phyloP scores from a whole-genome alignment of 37 sponge, comb jelly and placozoan genomes.

The Mnemiopsis leidyi region DNA sequence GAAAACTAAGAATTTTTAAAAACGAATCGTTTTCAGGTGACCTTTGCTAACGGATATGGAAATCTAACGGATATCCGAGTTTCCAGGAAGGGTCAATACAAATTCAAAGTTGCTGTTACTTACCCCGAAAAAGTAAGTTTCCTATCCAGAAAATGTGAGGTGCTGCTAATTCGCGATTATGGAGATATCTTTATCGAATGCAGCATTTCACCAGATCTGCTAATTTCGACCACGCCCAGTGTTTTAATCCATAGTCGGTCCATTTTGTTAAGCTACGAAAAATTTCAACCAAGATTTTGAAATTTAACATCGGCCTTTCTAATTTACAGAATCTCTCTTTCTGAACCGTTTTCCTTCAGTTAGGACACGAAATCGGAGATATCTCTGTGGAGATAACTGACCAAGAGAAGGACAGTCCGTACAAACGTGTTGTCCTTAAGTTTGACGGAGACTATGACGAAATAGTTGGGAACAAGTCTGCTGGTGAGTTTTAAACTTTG shows the following conservation, averaged over 20 bases:
- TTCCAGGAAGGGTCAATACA: slow-evolving; percentile 29
- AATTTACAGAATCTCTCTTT: no score
- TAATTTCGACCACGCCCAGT: no score
- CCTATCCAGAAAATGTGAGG: no score
- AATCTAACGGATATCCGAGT: slow-evolving; percentile 46
- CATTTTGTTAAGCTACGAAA: no score
- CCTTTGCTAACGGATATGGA: slow-evolving; percentile 21
- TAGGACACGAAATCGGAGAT: background rate
- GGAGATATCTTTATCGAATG: no score
- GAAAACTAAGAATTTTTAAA: no score
- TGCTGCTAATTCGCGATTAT: no score
- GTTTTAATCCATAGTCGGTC: no score
- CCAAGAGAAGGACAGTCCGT: slow-evolving; percentile 34
- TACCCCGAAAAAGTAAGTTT: slow-evolving; percentile 15
- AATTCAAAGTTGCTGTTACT: background rate
- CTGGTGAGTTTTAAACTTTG: no score
- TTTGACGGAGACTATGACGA: slow-evolving; percentile 11
- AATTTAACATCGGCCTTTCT: no score
- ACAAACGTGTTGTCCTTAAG: slow-evolving; percentile 1
- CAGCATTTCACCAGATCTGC: no score
- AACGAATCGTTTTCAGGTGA: slow-evolving; percentile 1
- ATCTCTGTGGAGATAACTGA: slow-evolving; percentile 3
- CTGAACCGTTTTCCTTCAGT: background rate
- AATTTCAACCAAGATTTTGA: no score
- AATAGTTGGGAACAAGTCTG: background rate